A percentile compares a stretch with the other conserved stretches of the same genome.
Conservation (phyloP, 2,888 invertebrate species). For the Rapana venosa region DNA sequence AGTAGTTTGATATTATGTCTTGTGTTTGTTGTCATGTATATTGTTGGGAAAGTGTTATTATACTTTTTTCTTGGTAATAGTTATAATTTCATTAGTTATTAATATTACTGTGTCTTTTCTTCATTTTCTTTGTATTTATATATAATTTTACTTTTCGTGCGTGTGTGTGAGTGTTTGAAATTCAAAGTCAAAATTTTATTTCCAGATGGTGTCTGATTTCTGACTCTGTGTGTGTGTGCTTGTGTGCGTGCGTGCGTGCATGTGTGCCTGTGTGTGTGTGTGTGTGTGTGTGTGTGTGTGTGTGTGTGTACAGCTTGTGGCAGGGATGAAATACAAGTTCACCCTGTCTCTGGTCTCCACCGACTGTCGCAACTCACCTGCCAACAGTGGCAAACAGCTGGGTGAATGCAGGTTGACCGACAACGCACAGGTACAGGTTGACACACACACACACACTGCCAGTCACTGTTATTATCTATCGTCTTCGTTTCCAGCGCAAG, state of each 20-base stretch:
- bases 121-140: no score
- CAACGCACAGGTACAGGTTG: constrained; percentile 44
- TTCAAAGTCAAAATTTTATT: no score
- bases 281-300: not conserved
- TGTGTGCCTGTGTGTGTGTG: constrained; percentile 4
- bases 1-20: no score
- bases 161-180: no score
- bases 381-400: constrained; percentile 48
- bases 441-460: not conserved
- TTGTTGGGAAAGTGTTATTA: no score
- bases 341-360: constrained; percentile 53
- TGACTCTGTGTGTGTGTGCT: no score
- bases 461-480: not conserved
- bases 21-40: no score
- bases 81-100: no score
- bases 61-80: no score
- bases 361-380: constrained; percentile 56
- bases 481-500: not conserved
- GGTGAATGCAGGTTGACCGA: constrained; percentile 54
- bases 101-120: no score
- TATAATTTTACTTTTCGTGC: no score
- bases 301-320: constrained; percentile 55
- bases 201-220: no score
- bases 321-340: constrained; percentile 59
- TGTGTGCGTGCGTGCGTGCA: not conserved